A percentile compares a stretch with the other conserved stretches of the same genome.
These are phyloP conservation scores for Tarsius wallacei DNA, from an alignment of 2,797 vertebrate genomes.

Conservation along the genomic window DNA sequence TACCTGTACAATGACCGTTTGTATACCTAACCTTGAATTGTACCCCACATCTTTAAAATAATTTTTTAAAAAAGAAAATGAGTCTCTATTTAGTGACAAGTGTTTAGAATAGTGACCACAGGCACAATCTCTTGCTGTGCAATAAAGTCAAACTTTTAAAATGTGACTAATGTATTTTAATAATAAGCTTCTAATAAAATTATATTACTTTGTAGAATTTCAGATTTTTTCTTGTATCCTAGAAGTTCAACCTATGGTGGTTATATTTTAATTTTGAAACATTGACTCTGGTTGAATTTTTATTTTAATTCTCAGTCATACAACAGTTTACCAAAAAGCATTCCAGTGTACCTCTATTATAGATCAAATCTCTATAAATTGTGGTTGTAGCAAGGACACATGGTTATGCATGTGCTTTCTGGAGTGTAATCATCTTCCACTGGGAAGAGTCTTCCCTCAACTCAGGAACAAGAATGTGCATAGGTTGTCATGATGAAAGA, in stretches of 20 bases:
- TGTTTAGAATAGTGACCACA: not conserved
- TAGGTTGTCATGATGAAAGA: not conserved
- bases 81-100: not conserved
- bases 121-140: not conserved
- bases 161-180: not conserved
- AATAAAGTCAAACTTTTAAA: not conserved
- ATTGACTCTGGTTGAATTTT: not conserved
- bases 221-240: not conserved
- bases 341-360: not conserved
- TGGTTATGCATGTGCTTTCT: not conserved
- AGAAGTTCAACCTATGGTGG: not conserved
- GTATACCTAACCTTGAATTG: too few relatives aligned
- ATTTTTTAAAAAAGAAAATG: too few relatives aligned
- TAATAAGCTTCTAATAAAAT: not conserved
- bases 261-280: not conserved
- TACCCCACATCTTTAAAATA: too few relatives aligned
- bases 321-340: not conserved
- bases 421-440: not conserved
- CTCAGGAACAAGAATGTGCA: not conserved
- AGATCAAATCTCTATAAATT: not conserved
- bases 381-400: not conserved
- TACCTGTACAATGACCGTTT: too few relatives aligned
- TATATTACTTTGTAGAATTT: conserved; percentile 23
- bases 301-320: conserved; percentile 12
- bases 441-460: not conserved